Conservation (phyloP, 2,888 invertebrate species). For the Epinotia ramella region DNA sequence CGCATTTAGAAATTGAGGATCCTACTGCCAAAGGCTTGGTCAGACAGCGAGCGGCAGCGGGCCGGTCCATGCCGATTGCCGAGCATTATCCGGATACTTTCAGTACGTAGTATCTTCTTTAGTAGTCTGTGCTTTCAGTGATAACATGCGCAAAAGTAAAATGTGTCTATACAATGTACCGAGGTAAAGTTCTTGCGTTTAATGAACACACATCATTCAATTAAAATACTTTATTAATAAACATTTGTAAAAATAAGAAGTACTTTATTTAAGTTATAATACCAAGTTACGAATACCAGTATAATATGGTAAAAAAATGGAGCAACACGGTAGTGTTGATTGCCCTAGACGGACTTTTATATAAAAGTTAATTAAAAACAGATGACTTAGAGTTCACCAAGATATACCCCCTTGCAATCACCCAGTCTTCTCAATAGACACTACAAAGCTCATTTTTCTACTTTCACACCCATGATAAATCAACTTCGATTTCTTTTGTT, state of each 20-base stretch:
- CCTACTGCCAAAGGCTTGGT: no score
- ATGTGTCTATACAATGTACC: no score
- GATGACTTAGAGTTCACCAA: not conserved
- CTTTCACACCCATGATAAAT: not conserved
- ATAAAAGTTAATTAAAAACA: not conserved
- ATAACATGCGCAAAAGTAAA: no score
- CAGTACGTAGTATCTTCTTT: no score
- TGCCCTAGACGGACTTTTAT: not conserved
- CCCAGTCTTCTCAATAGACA: slow-evolving; percentile 20
- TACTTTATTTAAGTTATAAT: slow-evolving; percentile 6
- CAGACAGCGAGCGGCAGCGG: no score
- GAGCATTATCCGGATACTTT: no score
- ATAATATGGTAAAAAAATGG: not conserved
- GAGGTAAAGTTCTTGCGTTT: not conserved
- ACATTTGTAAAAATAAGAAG: slow-evolving; percentile 41
- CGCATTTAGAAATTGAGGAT: no score
- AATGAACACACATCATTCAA: slow-evolving; percentile 3
- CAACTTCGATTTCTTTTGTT: no score
- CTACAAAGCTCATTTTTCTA: slow-evolving; percentile 18
- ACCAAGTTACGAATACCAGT: slow-evolving; percentile 10
- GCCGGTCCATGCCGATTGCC: no score
- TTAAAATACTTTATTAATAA: slow-evolving; percentile 45
- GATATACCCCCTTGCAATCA: not conserved
- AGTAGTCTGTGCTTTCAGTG: no score
- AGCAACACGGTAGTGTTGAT: not conserved